phyloP scores from a whole-genome alignment of 2,888 invertebrate genomes.

The Aquatica leii region DNA sequence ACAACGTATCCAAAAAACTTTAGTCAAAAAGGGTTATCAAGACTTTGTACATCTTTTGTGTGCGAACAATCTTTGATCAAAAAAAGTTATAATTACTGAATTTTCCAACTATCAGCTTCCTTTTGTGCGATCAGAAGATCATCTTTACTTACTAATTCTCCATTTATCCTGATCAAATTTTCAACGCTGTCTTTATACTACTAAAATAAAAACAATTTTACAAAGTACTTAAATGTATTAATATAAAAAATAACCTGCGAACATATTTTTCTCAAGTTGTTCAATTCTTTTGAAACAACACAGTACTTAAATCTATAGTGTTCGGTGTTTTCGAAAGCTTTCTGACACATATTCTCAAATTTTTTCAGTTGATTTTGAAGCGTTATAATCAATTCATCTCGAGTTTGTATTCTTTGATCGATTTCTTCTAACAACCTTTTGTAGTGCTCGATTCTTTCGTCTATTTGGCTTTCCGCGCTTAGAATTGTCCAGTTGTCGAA shows the following conservation, averaged over 20 bases:
- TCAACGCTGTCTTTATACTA: slow-evolving; percentile 22
- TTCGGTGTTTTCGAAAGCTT: slow-evolving; percentile 46
- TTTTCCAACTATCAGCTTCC: slow-evolving; percentile 9
- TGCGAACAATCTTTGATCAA: too few relatives aligned
- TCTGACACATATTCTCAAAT: slow-evolving; percentile 46
- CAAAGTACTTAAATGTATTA: neutral
- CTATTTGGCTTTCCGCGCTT: neutral
- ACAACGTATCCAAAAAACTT: too few relatives aligned
- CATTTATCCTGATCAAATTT: neutral
- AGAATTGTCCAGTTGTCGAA: neutral
- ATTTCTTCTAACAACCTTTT: slow-evolving; percentile 39
- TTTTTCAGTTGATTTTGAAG: slow-evolving; percentile 46
- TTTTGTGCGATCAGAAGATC: neutral
- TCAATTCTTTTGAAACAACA: slow-evolving; percentile 41
- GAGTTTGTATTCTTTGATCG: slow-evolving; percentile 42
- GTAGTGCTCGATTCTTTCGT: slow-evolving; percentile 15
- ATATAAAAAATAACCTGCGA: slow-evolving; percentile 35
- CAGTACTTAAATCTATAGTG: slow-evolving; percentile 44
- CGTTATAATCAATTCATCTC: slow-evolving; percentile 47
- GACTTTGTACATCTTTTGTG: neutral
- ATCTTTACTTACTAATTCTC: neutral
- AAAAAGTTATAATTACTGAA: slow-evolving; percentile 14
- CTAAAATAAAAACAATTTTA: slow-evolving; percentile 2
- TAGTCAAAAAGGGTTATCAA: too few relatives aligned
- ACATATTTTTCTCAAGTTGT: slow-evolving; percentile 41